phyloP scores from a whole-genome alignment of 2,797 vertebrate species.

The Rhyacichthys aspro region DNA sequence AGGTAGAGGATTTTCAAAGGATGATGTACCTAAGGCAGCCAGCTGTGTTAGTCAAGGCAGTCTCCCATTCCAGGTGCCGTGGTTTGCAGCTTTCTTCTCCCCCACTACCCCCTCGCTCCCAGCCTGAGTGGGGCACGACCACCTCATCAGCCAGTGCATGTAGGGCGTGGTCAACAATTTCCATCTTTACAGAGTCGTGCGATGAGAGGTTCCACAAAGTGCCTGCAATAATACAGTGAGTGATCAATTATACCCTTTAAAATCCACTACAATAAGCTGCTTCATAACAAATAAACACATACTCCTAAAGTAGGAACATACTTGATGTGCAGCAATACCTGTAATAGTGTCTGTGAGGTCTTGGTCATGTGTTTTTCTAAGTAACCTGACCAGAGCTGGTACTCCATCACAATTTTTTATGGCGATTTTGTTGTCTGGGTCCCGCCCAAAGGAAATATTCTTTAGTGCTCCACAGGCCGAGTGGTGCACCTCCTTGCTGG shows the following conservation, averaged over 20 bases:
- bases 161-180: conserved; percentile 95
- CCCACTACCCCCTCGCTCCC: conserved; percentile 86
- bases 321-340: conserved; percentile 71
- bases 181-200: conserved; percentile 97
- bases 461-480: conserved; percentile 95
- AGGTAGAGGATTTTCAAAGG: conserved; percentile 8
- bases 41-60: conserved; percentile 94
- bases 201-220: conserved; percentile 98
- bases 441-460: conserved; percentile 95
- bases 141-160: conserved; percentile 93
- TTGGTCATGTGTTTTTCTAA: conserved; percentile 91
- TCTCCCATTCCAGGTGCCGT: conserved; percentile 95
- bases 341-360: conserved; percentile 96
- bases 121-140: conserved; percentile 92
- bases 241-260: neutral
- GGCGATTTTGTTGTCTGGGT: conserved; percentile 96
- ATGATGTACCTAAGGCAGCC: conserved; percentile 92
- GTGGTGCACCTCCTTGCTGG: conserved; percentile 94
- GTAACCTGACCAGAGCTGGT: conserved; percentile 87
- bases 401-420: conserved; percentile 98
- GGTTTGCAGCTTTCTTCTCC: conserved; percentile 91
- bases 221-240: conserved; percentile 70
- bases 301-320: neutral
- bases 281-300: no score
- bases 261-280: neutral